Percentiles rank a stretch among this genome's conserved stretches.
Evolutionary conservation across 2,797 vertebrate species (phyloP).

Genomic region (Octomys mimax): DNA sequence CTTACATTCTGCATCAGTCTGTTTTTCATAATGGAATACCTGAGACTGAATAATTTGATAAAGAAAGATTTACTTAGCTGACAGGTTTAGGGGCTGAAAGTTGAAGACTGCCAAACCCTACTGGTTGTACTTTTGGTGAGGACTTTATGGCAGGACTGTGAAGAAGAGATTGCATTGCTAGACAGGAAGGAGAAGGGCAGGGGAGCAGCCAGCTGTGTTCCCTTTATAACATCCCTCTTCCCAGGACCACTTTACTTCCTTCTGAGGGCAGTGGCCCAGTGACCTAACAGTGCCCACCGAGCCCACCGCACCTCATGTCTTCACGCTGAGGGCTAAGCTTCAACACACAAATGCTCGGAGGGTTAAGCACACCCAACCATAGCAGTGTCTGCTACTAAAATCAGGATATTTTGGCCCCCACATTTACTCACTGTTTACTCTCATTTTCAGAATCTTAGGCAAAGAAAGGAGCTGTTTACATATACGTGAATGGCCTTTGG

Average conservation of each 20-base stretch:
- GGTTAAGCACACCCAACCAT: not conserved
- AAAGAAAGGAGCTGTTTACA: constrained; percentile 23
- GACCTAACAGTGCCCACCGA: not conserved
- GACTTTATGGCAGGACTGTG: not conserved
- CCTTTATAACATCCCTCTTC: not conserved
- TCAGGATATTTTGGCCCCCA: not conserved
- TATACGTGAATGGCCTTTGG: not conserved
- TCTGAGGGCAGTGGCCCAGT: not conserved
- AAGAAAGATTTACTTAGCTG: not conserved
- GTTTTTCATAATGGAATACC: not conserved
- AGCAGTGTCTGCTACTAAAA: not conserved
- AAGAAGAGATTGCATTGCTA: not conserved
- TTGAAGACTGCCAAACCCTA: not conserved
- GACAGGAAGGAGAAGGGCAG: not conserved
- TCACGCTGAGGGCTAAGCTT: not conserved
- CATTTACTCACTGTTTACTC: constrained; percentile 26
- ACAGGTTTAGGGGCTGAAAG: not conserved
- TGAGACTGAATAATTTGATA: not conserved
- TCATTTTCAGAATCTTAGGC: constrained; percentile 13
- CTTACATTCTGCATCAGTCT: not conserved
- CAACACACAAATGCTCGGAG: not conserved
- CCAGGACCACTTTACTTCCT: not conserved
- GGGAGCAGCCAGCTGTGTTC: not conserved
- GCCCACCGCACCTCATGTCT: not conserved
- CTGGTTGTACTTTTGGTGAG: not conserved